Evolutionary conservation across 2,888 invertebrate genomes (phyloP).

Genomic region (Rosalia funebris): DNA sequence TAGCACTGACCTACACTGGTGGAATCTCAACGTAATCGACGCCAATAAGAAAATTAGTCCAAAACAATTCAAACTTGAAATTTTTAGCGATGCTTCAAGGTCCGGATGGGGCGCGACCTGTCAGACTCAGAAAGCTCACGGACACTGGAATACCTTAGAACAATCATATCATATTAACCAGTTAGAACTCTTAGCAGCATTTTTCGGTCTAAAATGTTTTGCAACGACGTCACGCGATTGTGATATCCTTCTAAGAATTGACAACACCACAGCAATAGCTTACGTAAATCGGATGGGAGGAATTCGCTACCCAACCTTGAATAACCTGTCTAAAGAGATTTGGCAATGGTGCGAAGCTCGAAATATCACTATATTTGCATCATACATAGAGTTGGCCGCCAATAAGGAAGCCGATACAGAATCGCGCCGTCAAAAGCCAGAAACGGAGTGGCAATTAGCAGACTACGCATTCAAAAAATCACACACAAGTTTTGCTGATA

Average conservation of each 20-base stretch:
- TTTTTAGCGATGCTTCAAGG: conserved; percentile 45
- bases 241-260: conserved; percentile 5
- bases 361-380: conserved; percentile 28
- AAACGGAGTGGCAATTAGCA: conserved; percentile 35
- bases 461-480: conserved; percentile 23
- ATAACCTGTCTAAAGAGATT: conserved; percentile 41
- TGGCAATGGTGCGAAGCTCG: conserved; percentile 42
- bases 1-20: conserved; percentile 1
- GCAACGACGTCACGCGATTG: conserved; percentile 27
- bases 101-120: conserved; percentile 43
- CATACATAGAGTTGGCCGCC: conserved; percentile 24
- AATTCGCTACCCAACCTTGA: conserved; percentile 39
- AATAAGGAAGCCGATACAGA: conserved; percentile 25
- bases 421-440: conserved; percentile 22
- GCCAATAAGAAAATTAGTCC: conserved; percentile 5
- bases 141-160: conserved; percentile 36
- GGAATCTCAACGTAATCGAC: not conserved
- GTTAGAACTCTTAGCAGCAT: conserved; percentile 44
- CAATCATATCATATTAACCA: conserved; percentile 27
- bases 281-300: conserved; percentile 34
- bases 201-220: conserved; percentile 44
- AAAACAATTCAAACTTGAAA: conserved; percentile 33
- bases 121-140: conserved; percentile 31
- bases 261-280: conserved; percentile 6
- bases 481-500: conserved; percentile 14